Percentiles rank a stretch among this genome's conserved stretches.
Conservation (phyloP, 2,113 vertebrate genomes). For the Jacana jacana region DNA sequence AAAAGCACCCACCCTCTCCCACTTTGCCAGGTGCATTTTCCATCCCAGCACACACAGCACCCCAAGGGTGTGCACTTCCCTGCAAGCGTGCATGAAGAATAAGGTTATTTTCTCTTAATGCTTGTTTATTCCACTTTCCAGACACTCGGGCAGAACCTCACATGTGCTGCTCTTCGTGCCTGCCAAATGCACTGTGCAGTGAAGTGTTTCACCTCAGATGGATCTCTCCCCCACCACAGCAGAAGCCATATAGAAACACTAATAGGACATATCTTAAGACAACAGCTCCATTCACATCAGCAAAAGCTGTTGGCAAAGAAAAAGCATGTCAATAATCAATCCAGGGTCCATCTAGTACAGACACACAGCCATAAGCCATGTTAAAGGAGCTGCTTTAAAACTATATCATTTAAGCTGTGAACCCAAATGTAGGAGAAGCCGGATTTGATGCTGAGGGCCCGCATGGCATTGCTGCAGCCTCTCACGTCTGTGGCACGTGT, state of each 20-base stretch:
- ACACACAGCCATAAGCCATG: neutral
- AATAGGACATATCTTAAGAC: neutral
- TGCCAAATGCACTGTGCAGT: neutral
- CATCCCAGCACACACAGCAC: neutral
- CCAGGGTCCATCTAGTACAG: neutral
- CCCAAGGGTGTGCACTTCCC: rapidly evolving
- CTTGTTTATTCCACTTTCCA: neutral
- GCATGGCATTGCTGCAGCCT: rapidly evolving
- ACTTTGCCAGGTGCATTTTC: neutral
- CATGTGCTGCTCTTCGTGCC: neutral
- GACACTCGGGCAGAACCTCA: neutral
- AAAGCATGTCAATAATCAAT: neutral
- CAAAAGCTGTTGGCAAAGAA: neutral
- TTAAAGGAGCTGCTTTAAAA: neutral
- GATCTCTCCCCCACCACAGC: neutral
- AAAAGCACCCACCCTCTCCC: neutral
- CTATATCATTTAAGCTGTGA: neutral
- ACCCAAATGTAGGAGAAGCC: neutral
- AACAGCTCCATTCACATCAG: neutral
- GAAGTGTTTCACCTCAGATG: neutral
- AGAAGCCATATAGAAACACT: neutral
- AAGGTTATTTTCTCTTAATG: neutral
- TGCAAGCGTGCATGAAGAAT: neutral
- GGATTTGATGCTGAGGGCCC: neutral
- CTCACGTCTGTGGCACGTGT: rapidly evolving